Evolutionary conservation across 2,888 invertebrate genomes (phyloP), one percentile per base, ranked within the genome.

Genomic region (Megastigmus dorsalis): DNA sequence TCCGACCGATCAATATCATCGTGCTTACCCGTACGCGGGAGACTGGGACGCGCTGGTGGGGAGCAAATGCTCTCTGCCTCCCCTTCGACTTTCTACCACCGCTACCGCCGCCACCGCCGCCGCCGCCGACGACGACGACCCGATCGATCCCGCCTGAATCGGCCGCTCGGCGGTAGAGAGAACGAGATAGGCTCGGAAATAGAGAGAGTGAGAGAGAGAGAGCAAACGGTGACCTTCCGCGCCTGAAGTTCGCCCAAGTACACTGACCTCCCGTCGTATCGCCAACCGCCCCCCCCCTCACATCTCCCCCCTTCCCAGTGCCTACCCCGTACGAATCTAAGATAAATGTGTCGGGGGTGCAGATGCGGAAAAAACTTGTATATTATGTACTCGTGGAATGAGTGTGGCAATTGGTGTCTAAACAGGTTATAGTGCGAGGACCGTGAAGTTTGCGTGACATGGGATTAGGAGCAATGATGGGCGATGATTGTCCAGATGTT

Each of bases 181-280:
- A n/a, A n/a, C n/a, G n/a, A n/a, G n/a, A n/a, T n/a, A n/a, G n/a
- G n/a, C n/a, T n/a, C n/a, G n/a, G n/a, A n/a, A n/a, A n/a, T n/a
- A n/a, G n/a, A n/a, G n/a, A n/a, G n/a, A n/a, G n/a, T n/a, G n/a
- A n/a, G 65, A 67, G 36, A 60, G 54, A 55, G 55, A 43, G 55
- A 33, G n/a, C 7, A 52, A 20, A 68, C 52, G 60, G 59, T 77
- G 77, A 78, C 77, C 77, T 78, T 78, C 77, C 75, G 65, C 43
- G 65, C 63, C 66, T 71, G 75, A 78, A 78, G 78, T 78, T 77
- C 77, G 68, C 38, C 57, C 70, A 76, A 78, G 83, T 83, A 78
- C 83, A 81, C 77, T 83, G 83, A 83, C 81, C 83, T 74, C 80
- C 73, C 77, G 75, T 36, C 62, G 30, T n/a, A n/a, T 23, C 48